Conservation (phyloP, 2,113 vertebrate genomes). For the Raja brachyura region DNA sequence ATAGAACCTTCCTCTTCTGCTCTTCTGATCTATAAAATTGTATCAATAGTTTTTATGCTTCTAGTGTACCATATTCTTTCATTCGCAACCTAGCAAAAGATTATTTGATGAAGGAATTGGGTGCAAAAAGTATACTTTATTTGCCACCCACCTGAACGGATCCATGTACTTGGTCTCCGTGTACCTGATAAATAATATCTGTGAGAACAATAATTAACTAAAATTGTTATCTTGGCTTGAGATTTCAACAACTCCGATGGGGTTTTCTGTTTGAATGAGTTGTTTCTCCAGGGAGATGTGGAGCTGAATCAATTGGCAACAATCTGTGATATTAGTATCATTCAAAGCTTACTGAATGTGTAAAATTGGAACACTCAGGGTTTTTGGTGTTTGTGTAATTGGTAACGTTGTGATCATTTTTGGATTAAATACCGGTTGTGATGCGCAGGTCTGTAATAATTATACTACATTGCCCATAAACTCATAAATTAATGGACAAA, state of each 20-base stretch:
- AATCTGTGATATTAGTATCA: background rate
- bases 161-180: background rate
- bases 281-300: background rate
- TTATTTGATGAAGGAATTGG: background rate
- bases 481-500: background rate
- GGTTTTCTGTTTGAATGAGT: background rate
- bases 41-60: background rate
- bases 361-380: constrained; percentile 11
- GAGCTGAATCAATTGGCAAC: background rate
- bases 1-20: background rate
- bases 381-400: constrained; percentile 12
- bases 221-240: background rate
- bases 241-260: background rate
- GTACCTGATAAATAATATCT: background rate
- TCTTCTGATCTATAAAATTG: background rate
- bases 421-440: background rate
- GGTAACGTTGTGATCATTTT: background rate
- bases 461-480: background rate
- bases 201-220: background rate
- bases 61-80: background rate
- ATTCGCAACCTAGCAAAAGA: background rate
- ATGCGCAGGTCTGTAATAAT: background rate
- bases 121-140: background rate
- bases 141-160: background rate
- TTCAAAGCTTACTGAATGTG: background rate